Base-by-base conservation (phyloP, 2,797 vertebrate species). In the Chelon auratus region DNA sequence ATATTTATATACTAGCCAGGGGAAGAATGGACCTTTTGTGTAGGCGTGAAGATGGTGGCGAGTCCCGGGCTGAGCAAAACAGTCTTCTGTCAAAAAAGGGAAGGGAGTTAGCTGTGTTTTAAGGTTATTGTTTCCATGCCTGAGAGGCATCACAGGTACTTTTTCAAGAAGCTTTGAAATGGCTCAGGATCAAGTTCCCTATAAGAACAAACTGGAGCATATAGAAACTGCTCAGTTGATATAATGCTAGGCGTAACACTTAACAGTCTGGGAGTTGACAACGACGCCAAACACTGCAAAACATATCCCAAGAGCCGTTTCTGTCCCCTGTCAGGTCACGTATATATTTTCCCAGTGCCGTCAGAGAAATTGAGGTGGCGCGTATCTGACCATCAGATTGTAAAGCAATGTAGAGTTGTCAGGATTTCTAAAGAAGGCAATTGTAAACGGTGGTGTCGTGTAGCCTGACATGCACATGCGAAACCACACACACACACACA, bases 1-100 rank as follows among this genome's bases (percentile, higher is more conserved):
- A 93, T 93, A 93, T 93, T 93, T 92, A 92, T 90, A 85, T 57
- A 87, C 68, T 68, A 74, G 84, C 83, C 72, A 68, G 59, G 62
- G 83, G 68, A 89, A 88, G 71, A 92, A 88, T 88, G 60, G 70
- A 24, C 66, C 77, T 87, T 91, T 90, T 91, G 87, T 93, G 83
- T 84, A 51, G 72, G 72, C 12, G 20, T 76, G 54, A 79, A 75
- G 82, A 80, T 62, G 65, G 65, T 57, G 54, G 78, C 84, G 78
- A 87, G 79, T 77, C 70, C 75, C 64, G 67, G 61, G 58, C 75
- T 68, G 54, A 85, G 68, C 58, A 64, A 79, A 81, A 82, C 59
- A 73, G 68, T 53, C 60, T 51, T 78, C 70, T 80, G 63, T 81
- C 86, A 45, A 83, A 83, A 88, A 80, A 77, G 62, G 61, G 61